Base-by-base conservation (phyloP, 2,113 vertebrate genomes). In the Talpa occidentalis region DNA sequence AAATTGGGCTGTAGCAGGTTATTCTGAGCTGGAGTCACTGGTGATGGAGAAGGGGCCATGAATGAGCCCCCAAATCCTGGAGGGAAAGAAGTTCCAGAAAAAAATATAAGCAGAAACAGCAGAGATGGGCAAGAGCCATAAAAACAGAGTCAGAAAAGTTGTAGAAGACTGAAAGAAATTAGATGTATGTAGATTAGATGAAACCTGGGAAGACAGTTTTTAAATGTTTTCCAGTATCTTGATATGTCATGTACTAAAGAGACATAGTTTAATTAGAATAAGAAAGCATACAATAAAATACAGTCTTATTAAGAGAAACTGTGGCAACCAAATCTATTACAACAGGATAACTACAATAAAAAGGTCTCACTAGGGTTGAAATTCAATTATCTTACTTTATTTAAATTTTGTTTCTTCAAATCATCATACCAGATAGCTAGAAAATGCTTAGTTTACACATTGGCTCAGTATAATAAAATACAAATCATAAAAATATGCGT, bases 1-100 rank as follows among this genome's bases (percentile, higher is more conserved):
- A 99, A 99, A 95, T 98, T 98, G 90, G 98, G 98, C 88, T 99
- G 98, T 47, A 99, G 97, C 92, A 99, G 98, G 97, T 98, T 98
- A 78, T 99, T 98, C 96, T 99, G 99, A 95, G 98, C 98, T 54
- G 98, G 98, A 94, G 99, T 98, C 72, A 99, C 98, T 19, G 99
- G 98, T 2, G 99, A 98, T 54, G 98, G 98, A 96, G 98, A 98
- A 7, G 98, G 98, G 90, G 98, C 40, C 97, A 99, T 99, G 88
- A 99, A 98, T 90, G 98, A 98, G 93, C 98, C 98, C 94, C 98
- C 98, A 98, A 99, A 99, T 73, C 98, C 98, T 98, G 97, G 10
- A 93, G 44, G 66, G n/a, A 97, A 93, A 73, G 73, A 0, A 42
- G 64, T 88, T 35, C 3, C 93, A 83, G 81, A 84, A 93, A 94